Base-by-base conservation (phyloP, 37 sponge, comb jelly and placozoan genomes). In the Chondrilla cf. caribensis region DNA sequence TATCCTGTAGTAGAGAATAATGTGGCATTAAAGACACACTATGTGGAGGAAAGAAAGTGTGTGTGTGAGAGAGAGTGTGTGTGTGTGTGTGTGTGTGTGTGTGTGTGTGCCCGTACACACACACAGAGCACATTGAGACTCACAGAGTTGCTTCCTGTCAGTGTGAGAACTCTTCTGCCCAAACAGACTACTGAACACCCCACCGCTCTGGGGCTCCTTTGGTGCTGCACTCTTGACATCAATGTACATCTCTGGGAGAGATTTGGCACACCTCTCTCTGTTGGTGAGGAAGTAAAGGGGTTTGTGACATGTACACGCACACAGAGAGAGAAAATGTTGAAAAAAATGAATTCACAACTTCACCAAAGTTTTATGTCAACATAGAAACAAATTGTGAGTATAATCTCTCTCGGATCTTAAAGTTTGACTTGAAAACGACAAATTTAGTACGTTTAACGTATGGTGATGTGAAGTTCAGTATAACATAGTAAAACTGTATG, bases 241-340 rank as follows among this genome's bases (percentile, higher is more conserved):
- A 22, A 38, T 70, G 40, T 19, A 37, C 36, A 70, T 70, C 19
- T 32, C 37, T 7, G 71, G 71, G 9, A 70, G 71, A 22, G 22
- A 7, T 18, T 70, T 36, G 5, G 71, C 5, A 70, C 5, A 70
- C 39, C 71, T 70, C 71, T 70, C 71, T 29, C 71, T 60, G 64
- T 26, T 5, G 19, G 15, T 26, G 29, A 7, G 64, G 6, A 22
- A 22, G 15, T 60, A 26, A 6, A 54, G n/a, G n/a, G n/a, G n/a
- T n/a, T n/a, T n/a, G n/a, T n/a, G 15, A 54, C 57, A 54, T 54
- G 57, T 54, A 54, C 17, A 54, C 57, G 17, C 57, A 54, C 57
- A 54, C 57, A 54, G 15, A n/a, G n/a, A n/a, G n/a, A n/a, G n/a
- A n/a, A n/a, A n/a, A n/a, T n/a, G n/a, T n/a, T n/a, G n/a, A n/a